phyloP scores from a whole-genome alignment of 2,113 vertebrate species.

The Okapia johnstoni region DNA sequence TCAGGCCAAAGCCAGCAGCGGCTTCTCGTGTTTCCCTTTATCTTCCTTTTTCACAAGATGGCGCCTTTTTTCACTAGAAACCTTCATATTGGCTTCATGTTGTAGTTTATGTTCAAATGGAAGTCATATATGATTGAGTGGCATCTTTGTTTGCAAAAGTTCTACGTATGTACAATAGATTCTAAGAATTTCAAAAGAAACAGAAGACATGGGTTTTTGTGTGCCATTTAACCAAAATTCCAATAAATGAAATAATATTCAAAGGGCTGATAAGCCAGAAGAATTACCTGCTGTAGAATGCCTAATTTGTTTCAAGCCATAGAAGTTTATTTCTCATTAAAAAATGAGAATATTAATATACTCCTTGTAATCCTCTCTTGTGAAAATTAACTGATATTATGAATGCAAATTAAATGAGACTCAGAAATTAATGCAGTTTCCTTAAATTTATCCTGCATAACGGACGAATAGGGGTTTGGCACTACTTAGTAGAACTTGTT shows the following conservation, averaged over 20 bases:
- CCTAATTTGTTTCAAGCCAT: not conserved
- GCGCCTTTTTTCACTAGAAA: not conserved
- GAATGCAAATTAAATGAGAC: not conserved
- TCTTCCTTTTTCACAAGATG: not conserved
- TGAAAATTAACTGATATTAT: not conserved
- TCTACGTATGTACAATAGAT: not conserved
- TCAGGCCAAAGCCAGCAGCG: not conserved
- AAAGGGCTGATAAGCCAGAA: not conserved
- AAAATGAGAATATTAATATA: not conserved
- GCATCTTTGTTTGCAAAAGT: not conserved
- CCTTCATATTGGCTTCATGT: not conserved
- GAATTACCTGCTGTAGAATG: not conserved
- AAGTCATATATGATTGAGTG: not conserved
- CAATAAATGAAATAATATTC: not conserved
- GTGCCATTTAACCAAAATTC: not conserved
- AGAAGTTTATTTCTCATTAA: slow-evolving; percentile 12
- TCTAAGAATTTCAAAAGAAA: not conserved
- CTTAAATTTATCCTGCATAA: not conserved
- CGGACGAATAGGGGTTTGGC: not conserved
- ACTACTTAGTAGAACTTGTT: not conserved
- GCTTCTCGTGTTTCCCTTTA: not conserved
- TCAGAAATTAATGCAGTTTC: slow-evolving; percentile 14
- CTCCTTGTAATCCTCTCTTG: not conserved
- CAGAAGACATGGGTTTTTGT: not conserved
- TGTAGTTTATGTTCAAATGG: not conserved